Conservation (phyloP, 2,113 vertebrate species). For the Phocoena phocoena region DNA sequence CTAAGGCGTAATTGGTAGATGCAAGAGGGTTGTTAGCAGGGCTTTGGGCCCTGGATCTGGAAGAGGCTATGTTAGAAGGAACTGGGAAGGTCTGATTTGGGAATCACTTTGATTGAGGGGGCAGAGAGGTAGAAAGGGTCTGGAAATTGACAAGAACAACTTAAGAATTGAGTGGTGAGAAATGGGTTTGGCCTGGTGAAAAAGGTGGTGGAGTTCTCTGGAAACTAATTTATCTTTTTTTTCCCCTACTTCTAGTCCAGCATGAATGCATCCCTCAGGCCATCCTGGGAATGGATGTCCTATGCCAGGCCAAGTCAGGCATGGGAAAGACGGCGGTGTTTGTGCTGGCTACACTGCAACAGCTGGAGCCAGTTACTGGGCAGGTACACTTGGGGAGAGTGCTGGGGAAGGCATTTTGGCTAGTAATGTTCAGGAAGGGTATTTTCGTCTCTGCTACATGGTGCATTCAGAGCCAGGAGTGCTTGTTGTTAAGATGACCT, state of each 20-base stretch:
- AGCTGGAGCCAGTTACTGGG: conserved; percentile 89
- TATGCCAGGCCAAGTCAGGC: conserved; percentile 91
- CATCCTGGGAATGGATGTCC: conserved; percentile 91
- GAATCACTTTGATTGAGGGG: background rate
- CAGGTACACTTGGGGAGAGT: conserved; percentile 80
- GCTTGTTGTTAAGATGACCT: background rate
- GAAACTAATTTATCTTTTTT: background rate
- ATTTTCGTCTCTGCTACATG: background rate
- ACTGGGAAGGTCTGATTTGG: background rate
- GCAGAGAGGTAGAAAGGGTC: background rate
- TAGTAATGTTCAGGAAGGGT: background rate
- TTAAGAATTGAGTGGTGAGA: background rate
- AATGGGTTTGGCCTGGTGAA: background rate
- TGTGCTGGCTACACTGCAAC: conserved; percentile 89
- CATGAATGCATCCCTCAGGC: conserved; percentile 92
- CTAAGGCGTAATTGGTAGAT: background rate
- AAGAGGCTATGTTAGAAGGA: background rate
- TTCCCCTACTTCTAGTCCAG: conserved; percentile 81
- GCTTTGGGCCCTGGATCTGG: background rate
- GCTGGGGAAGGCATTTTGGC: background rate
- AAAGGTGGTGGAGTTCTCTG: background rate
- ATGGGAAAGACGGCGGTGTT: conserved; percentile 92
- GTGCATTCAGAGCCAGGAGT: background rate
- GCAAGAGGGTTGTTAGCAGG: background rate
- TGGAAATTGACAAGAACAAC: background rate